These are phyloP conservation scores for Anaspis maculata DNA, from an alignment of 2,888 invertebrate genomes.

Conservation along the genomic window DNA sequence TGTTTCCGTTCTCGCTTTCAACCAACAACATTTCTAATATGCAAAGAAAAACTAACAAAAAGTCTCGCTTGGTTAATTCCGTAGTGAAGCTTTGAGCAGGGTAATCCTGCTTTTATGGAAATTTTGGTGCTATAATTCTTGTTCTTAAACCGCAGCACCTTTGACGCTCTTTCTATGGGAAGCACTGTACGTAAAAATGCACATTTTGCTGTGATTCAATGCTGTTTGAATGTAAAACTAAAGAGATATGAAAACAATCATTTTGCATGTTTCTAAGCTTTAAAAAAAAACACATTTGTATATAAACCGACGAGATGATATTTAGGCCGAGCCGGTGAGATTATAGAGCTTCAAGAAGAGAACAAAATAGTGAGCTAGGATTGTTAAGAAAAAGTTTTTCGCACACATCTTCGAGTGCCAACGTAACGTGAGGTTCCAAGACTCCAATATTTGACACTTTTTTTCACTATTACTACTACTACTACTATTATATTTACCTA, in stretches of 20 bases:
- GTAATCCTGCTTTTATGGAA: constrained; percentile 1
- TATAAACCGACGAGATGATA: constrained; percentile 3
- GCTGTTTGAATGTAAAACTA: constrained; percentile 18
- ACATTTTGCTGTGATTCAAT: constrained; percentile 29
- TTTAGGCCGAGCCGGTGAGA: constrained; percentile 4
- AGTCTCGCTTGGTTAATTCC: no score
- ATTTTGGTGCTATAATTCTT: constrained; percentile 7
- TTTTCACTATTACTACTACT: constrained; percentile 7
- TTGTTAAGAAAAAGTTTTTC: background rate
- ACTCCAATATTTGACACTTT: constrained; percentile 6
- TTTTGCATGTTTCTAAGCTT: constrained; percentile 21
- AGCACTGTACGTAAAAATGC: constrained; percentile 26
- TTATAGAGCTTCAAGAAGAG: no score
- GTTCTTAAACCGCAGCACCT: constrained; percentile 7
- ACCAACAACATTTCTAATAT: no score
- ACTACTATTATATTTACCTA: no score
- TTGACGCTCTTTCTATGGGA: constrained; percentile 4
- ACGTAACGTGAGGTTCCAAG: constrained; percentile 7
- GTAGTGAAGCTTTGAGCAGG: no score
- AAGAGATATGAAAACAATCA: constrained; percentile 23
- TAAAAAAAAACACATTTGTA: constrained; percentile 11
- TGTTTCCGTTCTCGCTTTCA: constrained; percentile 3
- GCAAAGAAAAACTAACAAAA: no score
- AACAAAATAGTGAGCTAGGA: no score
- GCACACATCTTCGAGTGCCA: constrained; percentile 10